A percentile compares a stretch with the other conserved stretches of the same genome.
phyloP scores from a whole-genome alignment of 2,797 vertebrate species.

The Danio kyathit region DNA sequence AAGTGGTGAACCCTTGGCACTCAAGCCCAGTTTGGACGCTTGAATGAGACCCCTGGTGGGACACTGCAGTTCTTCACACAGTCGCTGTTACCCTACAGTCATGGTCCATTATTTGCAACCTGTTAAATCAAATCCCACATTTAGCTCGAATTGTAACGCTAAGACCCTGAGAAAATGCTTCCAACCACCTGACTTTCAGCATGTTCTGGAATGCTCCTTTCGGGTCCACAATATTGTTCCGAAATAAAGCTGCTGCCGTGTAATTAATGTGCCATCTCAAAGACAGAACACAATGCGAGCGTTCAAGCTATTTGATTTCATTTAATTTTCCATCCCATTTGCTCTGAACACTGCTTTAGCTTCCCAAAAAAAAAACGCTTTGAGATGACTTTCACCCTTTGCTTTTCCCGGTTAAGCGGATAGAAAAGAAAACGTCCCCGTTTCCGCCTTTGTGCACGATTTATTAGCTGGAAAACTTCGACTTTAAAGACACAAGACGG shows the following conservation, averaged over 20 bases:
- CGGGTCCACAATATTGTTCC: slow-evolving; percentile 90
- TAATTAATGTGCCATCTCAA: slow-evolving; percentile 99
- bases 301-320: slow-evolving; percentile 98
- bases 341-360: slow-evolving; percentile 89
- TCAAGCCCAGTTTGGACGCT: slow-evolving; percentile 74
- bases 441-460: slow-evolving; percentile 86
- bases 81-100: slow-evolving; percentile 87
- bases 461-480: slow-evolving; percentile 89
- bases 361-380: slow-evolving; percentile 87
- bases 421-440: slow-evolving; percentile 89
- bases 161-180: slow-evolving; percentile 75
- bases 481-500: slow-evolving; percentile 85
- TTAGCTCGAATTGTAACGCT: slow-evolving; percentile 77
- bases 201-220: slow-evolving; percentile 89
- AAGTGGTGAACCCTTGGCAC: slow-evolving; percentile 85
- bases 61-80: slow-evolving; percentile 85
- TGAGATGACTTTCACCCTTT: slow-evolving; percentile 88
- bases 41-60: slow-evolving; percentile 88
- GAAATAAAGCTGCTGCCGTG: slow-evolving; percentile 93
- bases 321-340: slow-evolving; percentile 99
- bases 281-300: slow-evolving; percentile 88
- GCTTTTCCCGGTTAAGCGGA: slow-evolving; percentile 80
- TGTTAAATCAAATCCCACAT: slow-evolving; percentile 85
- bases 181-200: slow-evolving; percentile 60
- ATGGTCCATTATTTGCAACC: slow-evolving; percentile 88